phyloP scores from a whole-genome alignment of 1,140 invertebrate genomes.

The Tenebrio molitor region DNA sequence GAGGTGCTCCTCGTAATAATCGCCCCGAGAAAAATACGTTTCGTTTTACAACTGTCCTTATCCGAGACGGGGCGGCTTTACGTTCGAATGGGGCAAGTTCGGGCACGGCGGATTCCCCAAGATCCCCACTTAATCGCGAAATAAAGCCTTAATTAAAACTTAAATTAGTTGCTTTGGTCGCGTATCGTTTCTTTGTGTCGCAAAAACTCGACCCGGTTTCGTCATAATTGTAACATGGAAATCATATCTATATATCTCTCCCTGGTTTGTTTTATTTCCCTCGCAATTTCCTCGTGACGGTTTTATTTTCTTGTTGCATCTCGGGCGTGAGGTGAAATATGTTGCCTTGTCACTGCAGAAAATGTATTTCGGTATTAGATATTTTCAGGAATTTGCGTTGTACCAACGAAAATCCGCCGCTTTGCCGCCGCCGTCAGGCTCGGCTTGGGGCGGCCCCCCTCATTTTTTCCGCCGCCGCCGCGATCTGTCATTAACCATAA shows the following conservation, averaged over 20 bases:
- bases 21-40: conserved; percentile 18
- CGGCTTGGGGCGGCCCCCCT: not conserved
- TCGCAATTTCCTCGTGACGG: conserved; percentile 21
- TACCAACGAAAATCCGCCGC: conserved; percentile 8
- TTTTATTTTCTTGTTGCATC: conserved; percentile 39
- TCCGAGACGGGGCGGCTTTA: not conserved
- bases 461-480: not conserved
- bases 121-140: conserved; percentile 27
- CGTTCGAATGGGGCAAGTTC: conserved; percentile 16
- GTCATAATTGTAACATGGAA: conserved; percentile 32
- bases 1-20: not conserved
- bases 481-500: conserved; percentile 25
- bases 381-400: conserved; percentile 28
- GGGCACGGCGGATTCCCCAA: conserved; percentile 1
- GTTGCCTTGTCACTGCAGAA: conserved; percentile 31
- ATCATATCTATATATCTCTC: conserved; percentile 20
- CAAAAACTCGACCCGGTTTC: not conserved
- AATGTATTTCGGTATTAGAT: conserved; percentile 37
- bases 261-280: conserved; percentile 4
- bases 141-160: conserved; percentile 41
- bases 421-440: conserved; percentile 12
- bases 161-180: conserved; percentile 32
- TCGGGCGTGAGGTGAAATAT: conserved; percentile 18
- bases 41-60: conserved; percentile 13
- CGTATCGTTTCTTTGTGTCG: conserved; percentile 22